Conservation (phyloP, 2,888 invertebrate species). For the Netelia melanura region DNA sequence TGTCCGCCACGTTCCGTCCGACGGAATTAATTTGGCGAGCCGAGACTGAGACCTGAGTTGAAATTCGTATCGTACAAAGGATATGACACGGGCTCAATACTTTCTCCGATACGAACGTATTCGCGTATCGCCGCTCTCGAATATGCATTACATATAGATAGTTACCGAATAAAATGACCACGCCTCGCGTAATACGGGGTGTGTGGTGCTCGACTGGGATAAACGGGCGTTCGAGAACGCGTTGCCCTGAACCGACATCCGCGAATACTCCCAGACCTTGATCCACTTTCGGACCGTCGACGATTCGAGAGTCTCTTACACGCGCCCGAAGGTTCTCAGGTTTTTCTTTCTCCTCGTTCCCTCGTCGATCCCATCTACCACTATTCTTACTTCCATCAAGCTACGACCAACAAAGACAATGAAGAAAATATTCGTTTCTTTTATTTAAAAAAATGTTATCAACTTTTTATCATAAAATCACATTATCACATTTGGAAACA, state of each 20-base stretch:
- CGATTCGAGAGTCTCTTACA: slow-evolving; percentile 43
- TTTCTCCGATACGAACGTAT: slow-evolving; percentile 50
- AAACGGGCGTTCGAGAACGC: slow-evolving; percentile 40
- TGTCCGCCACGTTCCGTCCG: too few species aligned
- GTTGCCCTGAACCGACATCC: slow-evolving; percentile 52
- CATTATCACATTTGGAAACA: too few species aligned
- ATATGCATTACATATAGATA: slow-evolving; percentile 42
- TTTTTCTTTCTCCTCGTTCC: slow-evolving; percentile 24
- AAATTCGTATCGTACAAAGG: not conserved
- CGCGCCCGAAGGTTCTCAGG: slow-evolving; percentile 42
- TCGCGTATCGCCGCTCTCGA: slow-evolving; percentile 15
- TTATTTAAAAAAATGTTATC: too few species aligned
- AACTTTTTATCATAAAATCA: too few species aligned
- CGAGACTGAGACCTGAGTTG: not conserved
- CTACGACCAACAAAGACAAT: not conserved
- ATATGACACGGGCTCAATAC: slow-evolving; percentile 48
- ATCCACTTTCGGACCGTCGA: slow-evolving; percentile 67
- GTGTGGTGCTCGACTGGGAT: slow-evolving; percentile 51
- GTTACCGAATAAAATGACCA: slow-evolving; percentile 68
- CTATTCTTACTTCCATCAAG: not conserved
- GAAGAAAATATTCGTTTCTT: not conserved
- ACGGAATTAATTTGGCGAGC: too few species aligned
- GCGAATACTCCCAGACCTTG: slow-evolving; percentile 68
- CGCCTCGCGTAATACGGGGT: slow-evolving; percentile 66
- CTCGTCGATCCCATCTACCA: not conserved